Evolutionary conservation across 2,113 vertebrate species (phyloP).

Genomic region (Petrocephalus microphthalmus): DNA sequence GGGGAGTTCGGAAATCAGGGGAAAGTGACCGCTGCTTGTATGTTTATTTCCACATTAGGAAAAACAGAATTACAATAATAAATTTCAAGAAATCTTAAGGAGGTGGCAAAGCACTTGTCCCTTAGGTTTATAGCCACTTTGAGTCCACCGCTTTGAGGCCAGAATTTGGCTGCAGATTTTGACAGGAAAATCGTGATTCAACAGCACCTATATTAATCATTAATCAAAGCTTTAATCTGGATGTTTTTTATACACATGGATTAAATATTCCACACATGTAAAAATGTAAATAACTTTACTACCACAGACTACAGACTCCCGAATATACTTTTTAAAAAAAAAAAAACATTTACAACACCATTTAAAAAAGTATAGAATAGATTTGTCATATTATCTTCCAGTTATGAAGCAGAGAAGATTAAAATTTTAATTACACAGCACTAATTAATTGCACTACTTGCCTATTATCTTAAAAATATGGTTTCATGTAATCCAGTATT

Average conservation of each 20-base stretch:
- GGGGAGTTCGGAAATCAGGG: background rate
- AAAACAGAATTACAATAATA: background rate
- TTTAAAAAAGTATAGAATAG: background rate
- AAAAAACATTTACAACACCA: too few species aligned
- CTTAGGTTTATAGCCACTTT: background rate
- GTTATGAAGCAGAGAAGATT: background rate
- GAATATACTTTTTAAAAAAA: background rate
- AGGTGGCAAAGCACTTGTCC: background rate
- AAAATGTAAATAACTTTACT: background rate
- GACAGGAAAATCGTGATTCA: background rate
- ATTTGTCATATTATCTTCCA: background rate
- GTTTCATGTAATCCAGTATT: background rate
- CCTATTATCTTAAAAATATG: background rate
- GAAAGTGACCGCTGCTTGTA: background rate
- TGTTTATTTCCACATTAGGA: conserved; percentile 8
- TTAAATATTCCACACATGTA: background rate
- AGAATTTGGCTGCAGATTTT: background rate
- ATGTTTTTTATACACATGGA: background rate
- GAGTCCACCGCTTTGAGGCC: background rate
- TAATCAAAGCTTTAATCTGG: background rate
- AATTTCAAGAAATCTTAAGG: background rate
- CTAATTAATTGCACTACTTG: background rate
- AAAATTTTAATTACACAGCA: background rate
- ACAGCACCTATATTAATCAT: background rate
- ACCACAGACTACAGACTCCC: background rate